Percentiles rank a stretch among this genome's conserved stretches.
phyloP scores from a whole-genome alignment of 2,113 vertebrate genomes.

The Coregonus clupeaformis region DNA sequence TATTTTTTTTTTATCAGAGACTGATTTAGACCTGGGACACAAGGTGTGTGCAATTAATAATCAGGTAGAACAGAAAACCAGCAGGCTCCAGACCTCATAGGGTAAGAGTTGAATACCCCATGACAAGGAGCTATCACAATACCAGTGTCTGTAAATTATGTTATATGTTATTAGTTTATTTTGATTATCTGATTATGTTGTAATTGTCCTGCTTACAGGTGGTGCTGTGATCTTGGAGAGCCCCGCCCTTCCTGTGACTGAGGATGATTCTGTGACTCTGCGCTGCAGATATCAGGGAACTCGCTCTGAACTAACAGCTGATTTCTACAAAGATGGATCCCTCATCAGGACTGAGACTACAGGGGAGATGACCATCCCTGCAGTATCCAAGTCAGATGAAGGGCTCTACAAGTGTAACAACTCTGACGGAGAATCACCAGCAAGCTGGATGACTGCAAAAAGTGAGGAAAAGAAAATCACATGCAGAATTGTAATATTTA shows the following conservation, averaged over 20 bases:
- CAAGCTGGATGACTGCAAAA: neutral
- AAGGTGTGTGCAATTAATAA: too few species aligned
- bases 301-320: neutral
- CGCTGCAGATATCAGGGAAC: neutral
- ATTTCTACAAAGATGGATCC: constrained; percentile 15
- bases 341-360: neutral
- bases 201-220: neutral
- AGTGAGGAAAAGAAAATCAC: too few species aligned
- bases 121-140: neutral
- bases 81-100: too few species aligned
- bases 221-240: constrained; percentile 10
- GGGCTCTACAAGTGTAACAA: constrained; percentile 1
- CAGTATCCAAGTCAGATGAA: constrained; percentile 2
- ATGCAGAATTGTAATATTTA: too few species aligned
- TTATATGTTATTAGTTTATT: neutral
- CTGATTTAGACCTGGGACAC: too few species aligned
- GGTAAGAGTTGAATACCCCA: neutral
- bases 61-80: too few species aligned
- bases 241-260: constrained; percentile 9
- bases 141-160: neutral
- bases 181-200: neutral
- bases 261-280: neutral
- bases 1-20: too few species aligned
- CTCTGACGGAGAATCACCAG: constrained; percentile 2
- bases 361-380: constrained; percentile 2